Evolutionary conservation across 23 tunicate species (phyloP).

Genomic region (Diplosoma virens): DNA sequence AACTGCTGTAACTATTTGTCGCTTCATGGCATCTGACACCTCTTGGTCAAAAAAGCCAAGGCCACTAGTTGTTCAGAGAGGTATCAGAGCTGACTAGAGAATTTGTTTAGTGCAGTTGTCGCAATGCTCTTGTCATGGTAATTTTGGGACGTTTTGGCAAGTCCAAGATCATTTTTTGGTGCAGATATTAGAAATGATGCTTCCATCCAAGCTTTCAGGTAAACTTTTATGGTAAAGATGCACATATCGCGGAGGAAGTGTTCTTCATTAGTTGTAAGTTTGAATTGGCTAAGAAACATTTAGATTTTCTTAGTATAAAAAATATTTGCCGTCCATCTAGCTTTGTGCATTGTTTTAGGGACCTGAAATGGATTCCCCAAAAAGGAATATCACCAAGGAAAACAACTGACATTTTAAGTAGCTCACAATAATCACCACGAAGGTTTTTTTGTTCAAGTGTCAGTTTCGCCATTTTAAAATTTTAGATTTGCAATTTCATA

Average conservation of each 20-base stretch:
- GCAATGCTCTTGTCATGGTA: constrained; percentile 15
- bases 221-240: constrained; percentile 14
- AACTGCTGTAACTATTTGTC: background rate
- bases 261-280: background rate
- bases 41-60: background rate
- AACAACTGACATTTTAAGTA: constrained; percentile 1
- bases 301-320: background rate
- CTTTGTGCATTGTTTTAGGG: background rate
- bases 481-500: constrained; percentile 7
- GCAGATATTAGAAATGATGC: constrained; percentile 12
- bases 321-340: constrained; percentile 15
- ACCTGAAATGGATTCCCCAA: constrained; percentile 3
- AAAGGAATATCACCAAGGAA: constrained; percentile 3
- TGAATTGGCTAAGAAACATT: background rate
- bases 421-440: constrained; percentile 14
- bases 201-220: constrained; percentile 24
- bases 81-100: constrained; percentile 1
- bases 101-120: background rate
- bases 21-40: background rate
- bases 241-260: background rate
- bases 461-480: constrained; percentile 6
- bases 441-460: constrained; percentile 3
- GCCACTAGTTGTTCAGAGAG: constrained; percentile 5
- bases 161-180: constrained; percentile 9
- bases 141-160: constrained; percentile 10